Conservation (phyloP, 2,113 vertebrate genomes). For the Rhinoptilus africanus region DNA sequence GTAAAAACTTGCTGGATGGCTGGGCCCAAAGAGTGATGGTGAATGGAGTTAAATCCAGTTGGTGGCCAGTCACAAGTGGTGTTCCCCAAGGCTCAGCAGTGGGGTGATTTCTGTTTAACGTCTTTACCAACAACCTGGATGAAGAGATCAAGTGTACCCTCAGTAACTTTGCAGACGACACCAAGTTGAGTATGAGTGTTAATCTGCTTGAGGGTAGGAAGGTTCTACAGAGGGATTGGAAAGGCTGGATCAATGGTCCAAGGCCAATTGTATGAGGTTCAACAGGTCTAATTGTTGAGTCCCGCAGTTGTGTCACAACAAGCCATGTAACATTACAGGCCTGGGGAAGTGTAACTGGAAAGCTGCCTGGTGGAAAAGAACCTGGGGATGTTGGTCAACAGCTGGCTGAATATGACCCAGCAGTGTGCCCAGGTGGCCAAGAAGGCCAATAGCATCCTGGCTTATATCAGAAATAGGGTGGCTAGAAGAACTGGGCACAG, state of each 20-base stretch:
- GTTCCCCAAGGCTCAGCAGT: background rate
- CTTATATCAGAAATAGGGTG: background rate
- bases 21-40: background rate
- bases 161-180: background rate
- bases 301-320: background rate
- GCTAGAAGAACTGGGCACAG: background rate
- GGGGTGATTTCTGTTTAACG: background rate
- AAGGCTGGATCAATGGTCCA: background rate
- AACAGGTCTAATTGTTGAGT: background rate
- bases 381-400: background rate
- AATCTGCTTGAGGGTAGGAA: background rate
- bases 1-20: background rate
- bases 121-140: background rate
- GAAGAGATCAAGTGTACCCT: background rate
- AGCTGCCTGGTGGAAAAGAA: background rate
- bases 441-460: background rate
- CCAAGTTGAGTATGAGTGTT: background rate
- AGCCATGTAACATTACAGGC: background rate
- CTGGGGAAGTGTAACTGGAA: background rate
- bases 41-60: background rate
- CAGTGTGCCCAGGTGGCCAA: background rate
- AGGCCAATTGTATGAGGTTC: background rate
- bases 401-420: background rate
- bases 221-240: background rate
- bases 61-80: background rate